Conservation (phyloP, 2,888 invertebrate genomes). For the Drosophila heteroneura region DNA sequence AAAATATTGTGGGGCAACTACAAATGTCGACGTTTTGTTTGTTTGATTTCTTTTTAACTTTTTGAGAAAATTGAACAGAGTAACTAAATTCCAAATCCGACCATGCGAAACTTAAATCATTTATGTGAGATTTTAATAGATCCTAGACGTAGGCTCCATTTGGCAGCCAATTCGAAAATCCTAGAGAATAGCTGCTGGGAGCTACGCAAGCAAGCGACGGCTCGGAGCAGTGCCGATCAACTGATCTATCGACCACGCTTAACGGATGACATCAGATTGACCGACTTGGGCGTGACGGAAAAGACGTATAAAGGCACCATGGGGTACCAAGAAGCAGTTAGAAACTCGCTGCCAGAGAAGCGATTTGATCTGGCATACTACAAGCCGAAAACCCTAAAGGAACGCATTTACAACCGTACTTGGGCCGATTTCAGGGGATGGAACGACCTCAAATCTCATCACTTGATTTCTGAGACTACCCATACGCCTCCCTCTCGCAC, state of each 20-base stretch:
- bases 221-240: background rate
- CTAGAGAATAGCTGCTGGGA: constrained; percentile 36
- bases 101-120: constrained; percentile 22
- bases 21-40: background rate
- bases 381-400: constrained; percentile 5
- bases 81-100: constrained; percentile 11
- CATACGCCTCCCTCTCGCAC: background rate
- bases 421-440: constrained; percentile 23
- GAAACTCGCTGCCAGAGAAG: background rate
- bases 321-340: background rate
- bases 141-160: constrained; percentile 4
- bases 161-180: constrained; percentile 6
- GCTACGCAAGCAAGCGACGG: constrained; percentile 18
- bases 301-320: too few species aligned
- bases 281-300: background rate
- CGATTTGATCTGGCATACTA: constrained; percentile 13
- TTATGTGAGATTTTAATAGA: background rate
- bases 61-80: too few species aligned
- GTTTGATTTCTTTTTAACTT: background rate
- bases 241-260: constrained; percentile 9
- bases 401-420: constrained; percentile 27
- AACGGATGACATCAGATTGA: background rate
- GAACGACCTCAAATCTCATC: background rate
- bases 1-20: background rate
- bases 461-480: too few species aligned